A percentile compares a stretch with the other conserved stretches of the same genome.
phyloP scores from a whole-genome alignment of 2,888 invertebrate species.

The Augochlorella aurata region DNA sequence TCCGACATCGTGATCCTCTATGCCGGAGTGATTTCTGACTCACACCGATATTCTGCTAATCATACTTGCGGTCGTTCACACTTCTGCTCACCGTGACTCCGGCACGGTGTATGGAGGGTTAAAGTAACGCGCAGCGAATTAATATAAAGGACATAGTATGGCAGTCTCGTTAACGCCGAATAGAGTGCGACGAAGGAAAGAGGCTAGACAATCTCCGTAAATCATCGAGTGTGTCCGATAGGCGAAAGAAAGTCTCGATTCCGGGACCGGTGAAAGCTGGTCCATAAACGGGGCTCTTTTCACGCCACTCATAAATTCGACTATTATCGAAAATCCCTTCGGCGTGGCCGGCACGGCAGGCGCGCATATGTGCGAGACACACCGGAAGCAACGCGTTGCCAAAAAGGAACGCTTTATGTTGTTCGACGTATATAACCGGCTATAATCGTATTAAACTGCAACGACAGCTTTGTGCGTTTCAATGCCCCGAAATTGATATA shows the following conservation, averaged over 20 bases:
- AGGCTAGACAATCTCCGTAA: background rate
- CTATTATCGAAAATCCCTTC: slow-evolving; percentile 70
- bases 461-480: slow-evolving; percentile 42
- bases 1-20: too few relatives aligned
- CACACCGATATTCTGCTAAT: too few relatives aligned
- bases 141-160: too few relatives aligned
- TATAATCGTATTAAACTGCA: slow-evolving; percentile 50
- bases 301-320: slow-evolving; percentile 60
- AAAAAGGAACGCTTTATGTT: slow-evolving; percentile 50
- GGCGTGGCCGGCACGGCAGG: slow-evolving; percentile 28
- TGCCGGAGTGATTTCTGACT: too few relatives aligned
- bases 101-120: too few relatives aligned
- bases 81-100: too few relatives aligned
- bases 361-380: slow-evolving; percentile 30
- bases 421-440: slow-evolving; percentile 48
- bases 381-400: slow-evolving; percentile 18
- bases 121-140: too few relatives aligned
- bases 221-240: background rate
- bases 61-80: too few relatives aligned
- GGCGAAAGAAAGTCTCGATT: slow-evolving; percentile 2
- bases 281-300: slow-evolving; percentile 54
- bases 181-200: too few relatives aligned
- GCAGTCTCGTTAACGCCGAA: too few relatives aligned
- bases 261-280: slow-evolving; percentile 52
- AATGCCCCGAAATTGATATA: slow-evolving; percentile 35